Percentiles rank a stretch among this genome's conserved stretches.
Conservation (phyloP, 2,888 invertebrate species). For the Agonopterix arenella region DNA sequence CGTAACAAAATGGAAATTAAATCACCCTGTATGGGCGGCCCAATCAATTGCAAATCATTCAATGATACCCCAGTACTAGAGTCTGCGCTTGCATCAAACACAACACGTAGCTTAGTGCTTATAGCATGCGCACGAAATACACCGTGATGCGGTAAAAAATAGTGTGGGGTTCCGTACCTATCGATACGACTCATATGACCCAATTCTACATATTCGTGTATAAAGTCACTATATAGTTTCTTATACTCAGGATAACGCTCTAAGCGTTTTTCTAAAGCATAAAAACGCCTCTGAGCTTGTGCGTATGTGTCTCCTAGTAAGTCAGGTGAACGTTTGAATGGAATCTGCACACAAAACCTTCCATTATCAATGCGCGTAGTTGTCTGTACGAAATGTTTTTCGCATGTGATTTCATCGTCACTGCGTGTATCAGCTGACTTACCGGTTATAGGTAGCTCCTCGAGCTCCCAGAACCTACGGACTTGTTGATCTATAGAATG, state of each 20-base stretch:
- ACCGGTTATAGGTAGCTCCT: conserved; percentile 3
- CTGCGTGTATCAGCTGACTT: neutral
- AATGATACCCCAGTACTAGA: neutral
- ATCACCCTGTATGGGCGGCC: neutral
- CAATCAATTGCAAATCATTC: neutral
- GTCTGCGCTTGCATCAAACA: neutral
- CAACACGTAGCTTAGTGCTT: neutral
- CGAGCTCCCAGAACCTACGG: conserved; percentile 13
- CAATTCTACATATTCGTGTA: conserved; percentile 7
- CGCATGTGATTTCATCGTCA: conserved; percentile 5
- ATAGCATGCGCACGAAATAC: neutral
- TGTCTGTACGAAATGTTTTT: conserved; percentile 7
- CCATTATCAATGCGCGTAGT: conserved; percentile 6
- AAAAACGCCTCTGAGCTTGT: conserved; percentile 4
- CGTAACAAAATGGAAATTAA: neutral
- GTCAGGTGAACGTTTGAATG: conserved; percentile 3
- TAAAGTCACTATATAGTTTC: conserved; percentile 9
- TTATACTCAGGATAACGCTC: conserved; percentile 4
- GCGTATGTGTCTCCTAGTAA: conserved; percentile 1
- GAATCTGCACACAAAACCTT: conserved; percentile 5
- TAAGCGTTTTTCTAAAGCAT: conserved; percentile 6
- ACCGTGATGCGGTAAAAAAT: neutral
- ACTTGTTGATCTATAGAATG: conserved; percentile 9
- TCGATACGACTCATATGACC: conserved; percentile 12
- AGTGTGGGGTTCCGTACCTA: neutral